These are phyloP conservation scores for Thecophora atra DNA, from an alignment of 2,888 invertebrate genomes.

Conservation along the genomic window DNA sequence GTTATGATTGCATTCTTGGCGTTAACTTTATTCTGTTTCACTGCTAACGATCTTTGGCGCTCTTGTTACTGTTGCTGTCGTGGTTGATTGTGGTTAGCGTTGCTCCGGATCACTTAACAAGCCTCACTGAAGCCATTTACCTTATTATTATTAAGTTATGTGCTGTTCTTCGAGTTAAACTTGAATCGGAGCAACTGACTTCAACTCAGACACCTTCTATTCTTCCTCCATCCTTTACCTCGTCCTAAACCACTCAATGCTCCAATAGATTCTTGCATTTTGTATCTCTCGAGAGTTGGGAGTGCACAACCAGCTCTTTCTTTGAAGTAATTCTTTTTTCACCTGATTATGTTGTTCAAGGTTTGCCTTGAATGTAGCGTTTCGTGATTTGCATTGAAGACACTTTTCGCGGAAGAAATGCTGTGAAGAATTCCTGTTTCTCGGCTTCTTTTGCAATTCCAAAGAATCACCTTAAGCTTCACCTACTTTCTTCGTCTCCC, in stretches of 20 bases:
- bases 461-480: too few relatives aligned
- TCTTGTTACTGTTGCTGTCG: constrained; percentile 1
- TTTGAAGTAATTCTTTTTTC: constrained; percentile 7
- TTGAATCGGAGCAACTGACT: too few relatives aligned
- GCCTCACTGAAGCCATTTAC: too few relatives aligned
- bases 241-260: too few relatives aligned
- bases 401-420: too few relatives aligned
- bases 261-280: not conserved
- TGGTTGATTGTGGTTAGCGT: not conserved
- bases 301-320: not conserved
- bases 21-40: not conserved
- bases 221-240: too few relatives aligned
- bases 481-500: too few relatives aligned
- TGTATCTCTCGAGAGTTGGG: not conserved
- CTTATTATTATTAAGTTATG: constrained; percentile 1
- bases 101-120: not conserved
- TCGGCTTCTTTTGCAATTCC: too few relatives aligned
- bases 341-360: not conserved
- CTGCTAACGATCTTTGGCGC: constrained; percentile 11
- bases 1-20: constrained; percentile 39
- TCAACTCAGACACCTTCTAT: too few relatives aligned
- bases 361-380: constrained; percentile 18
- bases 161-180: not conserved
- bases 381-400: constrained; percentile 6
- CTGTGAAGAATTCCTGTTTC: too few relatives aligned